These are phyloP conservation scores for Knipowitschia caucasica DNA, from an alignment of 2,797 vertebrate genomes.

Conservation along the genomic window DNA sequence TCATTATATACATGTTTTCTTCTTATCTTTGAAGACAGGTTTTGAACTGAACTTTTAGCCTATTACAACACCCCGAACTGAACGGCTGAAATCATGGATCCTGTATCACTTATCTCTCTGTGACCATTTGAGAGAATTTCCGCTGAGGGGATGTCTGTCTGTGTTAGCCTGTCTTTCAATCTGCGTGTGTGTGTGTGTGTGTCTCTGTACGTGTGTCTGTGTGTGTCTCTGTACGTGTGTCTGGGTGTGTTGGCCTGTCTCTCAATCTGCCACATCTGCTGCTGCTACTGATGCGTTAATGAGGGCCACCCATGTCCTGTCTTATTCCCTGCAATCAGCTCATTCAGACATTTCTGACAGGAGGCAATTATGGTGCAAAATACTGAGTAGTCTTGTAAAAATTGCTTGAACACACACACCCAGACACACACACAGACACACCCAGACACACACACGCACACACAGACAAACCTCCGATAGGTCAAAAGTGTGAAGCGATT, in stretches of 20 bases:
- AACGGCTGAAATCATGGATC: too few relatives aligned
- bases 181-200: too few relatives aligned
- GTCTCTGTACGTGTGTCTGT: too few relatives aligned
- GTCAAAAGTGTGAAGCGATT: constrained; percentile 49
- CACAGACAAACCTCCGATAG: constrained; percentile 44
- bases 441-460: constrained; percentile 31
- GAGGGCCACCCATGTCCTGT: constrained; percentile 72
- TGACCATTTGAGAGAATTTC: constrained; percentile 2
- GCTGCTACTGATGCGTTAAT: constrained; percentile 73
- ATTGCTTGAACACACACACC: constrained; percentile 58
- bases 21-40: too few relatives aligned
- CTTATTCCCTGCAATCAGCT: constrained; percentile 75
- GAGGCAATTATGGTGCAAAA: constrained; percentile 77
- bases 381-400: constrained; percentile 55
- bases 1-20: too few relatives aligned
- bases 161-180: constrained; percentile 65
- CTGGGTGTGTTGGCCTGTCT: too few relatives aligned
- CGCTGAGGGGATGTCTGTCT: constrained; percentile 48
- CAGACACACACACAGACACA: constrained; percentile 37
- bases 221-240: too few relatives aligned
- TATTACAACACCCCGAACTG: too few relatives aligned
- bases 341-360: constrained; percentile 77
- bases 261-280: constrained; percentile 71
- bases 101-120: too few relatives aligned
- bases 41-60: too few relatives aligned